phyloP scores from a whole-genome alignment of 2,113 vertebrate species.

The Puma concolor region DNA sequence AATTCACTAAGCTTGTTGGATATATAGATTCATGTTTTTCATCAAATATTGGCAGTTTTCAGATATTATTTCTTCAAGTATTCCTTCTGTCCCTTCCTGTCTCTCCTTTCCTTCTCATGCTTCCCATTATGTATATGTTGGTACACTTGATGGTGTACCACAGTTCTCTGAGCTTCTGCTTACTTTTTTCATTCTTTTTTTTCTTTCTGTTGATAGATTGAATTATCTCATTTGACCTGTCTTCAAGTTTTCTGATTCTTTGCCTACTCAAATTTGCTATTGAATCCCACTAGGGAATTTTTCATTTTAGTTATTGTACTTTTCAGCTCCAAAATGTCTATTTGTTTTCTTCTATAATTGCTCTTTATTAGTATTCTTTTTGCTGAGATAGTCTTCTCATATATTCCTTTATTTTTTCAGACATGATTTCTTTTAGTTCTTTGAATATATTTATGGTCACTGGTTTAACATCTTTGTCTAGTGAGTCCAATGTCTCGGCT shows the following conservation, averaged over 20 bases:
- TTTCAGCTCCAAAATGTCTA: not conserved
- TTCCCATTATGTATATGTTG: not conserved
- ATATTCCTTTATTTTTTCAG: not conserved
- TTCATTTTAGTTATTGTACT: not conserved
- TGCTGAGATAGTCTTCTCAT: not conserved
- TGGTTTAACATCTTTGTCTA: not conserved
- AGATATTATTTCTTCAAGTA: not conserved
- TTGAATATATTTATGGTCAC: not conserved
- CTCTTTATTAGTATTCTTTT: not conserved
- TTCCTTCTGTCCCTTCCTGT: not conserved
- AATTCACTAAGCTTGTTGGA: not conserved
- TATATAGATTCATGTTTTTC: not conserved
- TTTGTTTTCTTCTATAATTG: not conserved
- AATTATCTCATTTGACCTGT: not conserved
- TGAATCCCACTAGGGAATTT: not conserved
- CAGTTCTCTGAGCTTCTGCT: not conserved
- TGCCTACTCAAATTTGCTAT: not conserved
- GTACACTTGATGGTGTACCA: not conserved
- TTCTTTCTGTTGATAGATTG: not conserved
- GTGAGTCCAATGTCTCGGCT: not conserved
- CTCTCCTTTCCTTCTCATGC: not conserved
- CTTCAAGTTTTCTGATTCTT: not conserved
- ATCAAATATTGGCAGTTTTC: not conserved
- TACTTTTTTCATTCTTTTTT: not conserved
- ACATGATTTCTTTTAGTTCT: not conserved